A percentile compares a stretch with the other conserved stretches of the same genome.
Conservation (phyloP, 2,113 vertebrate genomes). For the Plestiodon gilberti region DNA sequence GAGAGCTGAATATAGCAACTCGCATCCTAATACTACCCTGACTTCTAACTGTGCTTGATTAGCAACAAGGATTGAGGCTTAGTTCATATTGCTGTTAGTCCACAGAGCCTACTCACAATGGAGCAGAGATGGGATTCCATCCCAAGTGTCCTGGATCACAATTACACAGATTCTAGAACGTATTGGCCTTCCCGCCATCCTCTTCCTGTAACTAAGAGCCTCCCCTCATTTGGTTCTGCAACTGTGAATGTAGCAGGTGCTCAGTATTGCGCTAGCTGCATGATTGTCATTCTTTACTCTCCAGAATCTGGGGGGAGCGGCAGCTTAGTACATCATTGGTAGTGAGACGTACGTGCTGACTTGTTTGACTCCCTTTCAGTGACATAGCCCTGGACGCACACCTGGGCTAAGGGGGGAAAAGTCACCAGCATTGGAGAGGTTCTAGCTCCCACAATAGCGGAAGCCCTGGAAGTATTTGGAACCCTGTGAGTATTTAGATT, state of each 20-base stretch:
- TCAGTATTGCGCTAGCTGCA: neutral
- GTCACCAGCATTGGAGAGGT: neutral
- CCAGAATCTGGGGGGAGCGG: neutral
- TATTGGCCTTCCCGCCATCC: neutral
- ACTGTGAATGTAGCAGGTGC: neutral
- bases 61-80: neutral
- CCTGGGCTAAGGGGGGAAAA: neutral
- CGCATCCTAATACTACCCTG: neutral
- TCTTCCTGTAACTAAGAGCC: neutral
- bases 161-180: conserved; percentile 7
- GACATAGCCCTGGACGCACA: too few species aligned
- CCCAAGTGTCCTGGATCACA: neutral
- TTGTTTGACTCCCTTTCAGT: neutral
- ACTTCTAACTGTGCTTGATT: neutral
- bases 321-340: neutral
- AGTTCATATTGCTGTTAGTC: neutral
- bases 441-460: neutral
- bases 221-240: neutral
- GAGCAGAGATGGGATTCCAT: neutral
- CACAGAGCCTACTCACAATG: neutral
- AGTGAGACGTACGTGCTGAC: neutral
- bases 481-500: neutral
- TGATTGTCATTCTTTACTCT: neutral
- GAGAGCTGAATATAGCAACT: neutral
- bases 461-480: neutral